A percentile compares a stretch with the other conserved stretches of the same genome.
Evolutionary conservation across 2,113 vertebrate species (phyloP).

Genomic region (Callospermophilus lateralis): DNA sequence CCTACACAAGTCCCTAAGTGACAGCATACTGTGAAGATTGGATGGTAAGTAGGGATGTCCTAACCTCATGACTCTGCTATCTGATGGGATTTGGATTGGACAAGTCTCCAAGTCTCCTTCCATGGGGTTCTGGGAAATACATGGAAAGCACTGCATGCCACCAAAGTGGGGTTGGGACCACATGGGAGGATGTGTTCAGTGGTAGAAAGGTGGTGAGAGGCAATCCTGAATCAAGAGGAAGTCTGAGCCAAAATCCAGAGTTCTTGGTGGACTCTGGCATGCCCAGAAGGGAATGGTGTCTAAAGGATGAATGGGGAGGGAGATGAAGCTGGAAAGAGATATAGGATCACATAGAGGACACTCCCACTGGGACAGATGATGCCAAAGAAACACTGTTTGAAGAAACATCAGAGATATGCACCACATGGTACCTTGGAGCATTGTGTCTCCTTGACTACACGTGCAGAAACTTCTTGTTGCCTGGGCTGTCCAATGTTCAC

Average conservation of each 20-base stretch:
- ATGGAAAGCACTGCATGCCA: too few species aligned
- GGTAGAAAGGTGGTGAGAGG: not conserved
- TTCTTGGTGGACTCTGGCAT: not conserved
- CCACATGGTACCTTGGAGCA: too few species aligned
- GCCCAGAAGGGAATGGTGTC: not conserved
- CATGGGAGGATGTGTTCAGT: not conserved
- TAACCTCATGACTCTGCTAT: too few species aligned
- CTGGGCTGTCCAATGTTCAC: constrained; percentile 3
- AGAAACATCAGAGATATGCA: not conserved
- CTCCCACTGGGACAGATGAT: not conserved
- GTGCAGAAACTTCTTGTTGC: not conserved
- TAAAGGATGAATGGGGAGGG: not conserved
- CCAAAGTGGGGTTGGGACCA: not conserved
- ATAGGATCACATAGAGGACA: not conserved
- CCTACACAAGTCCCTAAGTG: too few species aligned
- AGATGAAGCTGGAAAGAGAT: not conserved
- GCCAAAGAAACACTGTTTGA: not conserved
- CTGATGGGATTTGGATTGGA: too few species aligned
- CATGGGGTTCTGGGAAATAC: too few species aligned
- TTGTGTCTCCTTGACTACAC: not conserved
- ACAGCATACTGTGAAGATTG: too few species aligned
- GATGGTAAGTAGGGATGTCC: too few species aligned
- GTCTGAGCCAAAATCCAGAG: not conserved
- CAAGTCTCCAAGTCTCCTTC: too few species aligned
- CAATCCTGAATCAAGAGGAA: not conserved